Percentiles rank a stretch among this genome's conserved stretches.
These are phyloP conservation scores for Aldabrachelys gigantea DNA, from an alignment of 2,113 vertebrate genomes.

Conservation along the genomic window DNA sequence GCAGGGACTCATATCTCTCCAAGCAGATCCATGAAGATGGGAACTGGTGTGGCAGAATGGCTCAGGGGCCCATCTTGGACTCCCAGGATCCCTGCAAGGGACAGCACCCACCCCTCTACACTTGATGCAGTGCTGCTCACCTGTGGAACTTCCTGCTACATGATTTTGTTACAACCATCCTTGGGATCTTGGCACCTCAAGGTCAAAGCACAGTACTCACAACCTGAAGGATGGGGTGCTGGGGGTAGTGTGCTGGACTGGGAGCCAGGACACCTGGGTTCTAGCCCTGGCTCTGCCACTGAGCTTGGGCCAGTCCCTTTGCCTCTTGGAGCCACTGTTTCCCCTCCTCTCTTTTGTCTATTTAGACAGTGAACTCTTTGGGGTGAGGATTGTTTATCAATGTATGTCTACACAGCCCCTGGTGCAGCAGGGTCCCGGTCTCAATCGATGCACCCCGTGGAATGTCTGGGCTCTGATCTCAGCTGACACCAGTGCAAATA, in stretches of 20 bases:
- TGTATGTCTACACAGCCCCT: neutral
- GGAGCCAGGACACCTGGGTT: neutral
- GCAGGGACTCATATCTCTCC: neutral
- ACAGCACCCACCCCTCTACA: neutral
- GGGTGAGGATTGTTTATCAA: neutral
- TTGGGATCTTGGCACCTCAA: neutral
- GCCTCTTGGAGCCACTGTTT: neutral
- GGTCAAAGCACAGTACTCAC: neutral
- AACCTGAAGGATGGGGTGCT: neutral
- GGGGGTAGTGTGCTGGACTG: neutral
- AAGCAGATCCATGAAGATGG: neutral
- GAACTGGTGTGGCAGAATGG: neutral
- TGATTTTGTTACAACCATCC: neutral
- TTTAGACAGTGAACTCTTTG: neutral
- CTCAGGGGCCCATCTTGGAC: neutral
- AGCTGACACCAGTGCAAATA: neutral
- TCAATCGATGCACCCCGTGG: neutral
- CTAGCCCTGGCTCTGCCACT: neutral
- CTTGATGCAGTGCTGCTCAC: neutral
- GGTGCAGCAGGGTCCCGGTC: neutral
- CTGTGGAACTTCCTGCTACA: neutral
- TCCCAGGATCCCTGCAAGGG: neutral
- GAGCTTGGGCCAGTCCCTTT: neutral
- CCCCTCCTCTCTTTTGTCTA: neutral
- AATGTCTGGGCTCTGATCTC: neutral